Percentiles rank a stretch among this genome's conserved stretches.
Conservation (phyloP, 2,113 vertebrate species). For the Amia ocellicauda region DNA sequence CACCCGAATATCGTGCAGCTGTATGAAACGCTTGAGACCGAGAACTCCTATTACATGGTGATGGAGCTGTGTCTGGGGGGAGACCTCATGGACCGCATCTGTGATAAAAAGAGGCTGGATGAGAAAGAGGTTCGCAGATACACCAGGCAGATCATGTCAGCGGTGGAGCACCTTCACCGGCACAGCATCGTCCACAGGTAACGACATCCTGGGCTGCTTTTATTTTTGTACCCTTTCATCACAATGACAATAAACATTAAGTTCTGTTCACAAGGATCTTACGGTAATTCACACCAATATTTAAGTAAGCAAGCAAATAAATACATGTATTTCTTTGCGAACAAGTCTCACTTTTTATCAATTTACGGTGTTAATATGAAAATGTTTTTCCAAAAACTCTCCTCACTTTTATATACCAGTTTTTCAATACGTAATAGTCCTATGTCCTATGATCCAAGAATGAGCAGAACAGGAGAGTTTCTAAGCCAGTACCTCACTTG, state of each 20-base stretch:
- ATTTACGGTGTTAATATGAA: no score
- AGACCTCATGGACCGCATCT: constrained; percentile 79
- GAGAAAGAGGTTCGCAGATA: constrained; percentile 74
- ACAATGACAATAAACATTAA: no score
- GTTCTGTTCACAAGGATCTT: no score
- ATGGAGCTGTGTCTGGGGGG: constrained; percentile 75
- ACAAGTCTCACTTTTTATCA: no score
- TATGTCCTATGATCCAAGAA: no score
- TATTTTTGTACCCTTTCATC: no score
- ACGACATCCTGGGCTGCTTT: neutral
- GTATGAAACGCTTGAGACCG: constrained; percentile 74
- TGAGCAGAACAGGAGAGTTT: neutral
- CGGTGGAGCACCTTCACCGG: constrained; percentile 67
- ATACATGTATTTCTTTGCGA: no score
- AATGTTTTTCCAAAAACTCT: no score
- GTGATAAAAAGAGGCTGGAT: constrained; percentile 68
- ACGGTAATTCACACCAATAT: no score
- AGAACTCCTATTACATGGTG: constrained; percentile 80
- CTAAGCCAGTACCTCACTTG: neutral
- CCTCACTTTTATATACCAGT: no score
- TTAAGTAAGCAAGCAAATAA: no score
- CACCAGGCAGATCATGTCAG: constrained; percentile 73
- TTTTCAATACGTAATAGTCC: no score
- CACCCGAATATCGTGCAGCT: constrained; percentile 73
- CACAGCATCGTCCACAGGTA: constrained; percentile 76